Conservation (phyloP, 2,888 invertebrate species). For the Cheiracanthium punctorium region DNA sequence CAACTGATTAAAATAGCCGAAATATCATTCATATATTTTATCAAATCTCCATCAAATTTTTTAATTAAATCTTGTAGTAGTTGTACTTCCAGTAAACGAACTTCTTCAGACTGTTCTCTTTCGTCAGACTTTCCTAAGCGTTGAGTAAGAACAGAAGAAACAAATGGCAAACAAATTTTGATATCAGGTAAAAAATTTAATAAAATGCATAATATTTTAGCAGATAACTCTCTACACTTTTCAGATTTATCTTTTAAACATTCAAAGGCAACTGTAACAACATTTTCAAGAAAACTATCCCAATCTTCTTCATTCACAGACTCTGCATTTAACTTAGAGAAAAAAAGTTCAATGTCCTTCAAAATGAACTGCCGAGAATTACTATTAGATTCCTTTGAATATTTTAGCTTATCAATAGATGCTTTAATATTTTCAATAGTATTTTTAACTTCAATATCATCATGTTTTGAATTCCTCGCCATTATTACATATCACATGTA, state of each 20-base stretch:
- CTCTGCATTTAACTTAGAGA: neutral
- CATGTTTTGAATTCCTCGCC: too few species aligned
- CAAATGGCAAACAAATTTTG: constrained; percentile 85
- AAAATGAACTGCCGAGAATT: constrained; percentile 14
- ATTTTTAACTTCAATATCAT: too few species aligned
- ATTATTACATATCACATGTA: too few species aligned
- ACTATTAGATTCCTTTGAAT: constrained; percentile 4
- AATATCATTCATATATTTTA: constrained; percentile 85
- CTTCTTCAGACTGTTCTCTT: constrained; percentile 86
- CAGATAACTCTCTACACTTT: constrained; percentile 55
- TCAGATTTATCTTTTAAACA: constrained; percentile 35
- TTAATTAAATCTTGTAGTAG: constrained; percentile 83
- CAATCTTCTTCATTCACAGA: neutral
- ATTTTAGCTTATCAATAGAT: constrained; percentile 20
- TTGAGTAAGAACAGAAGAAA: constrained; percentile 85
- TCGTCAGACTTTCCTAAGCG: constrained; percentile 87
- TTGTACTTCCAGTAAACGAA: constrained; percentile 83
- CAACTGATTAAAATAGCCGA: constrained; percentile 84
- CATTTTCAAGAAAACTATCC: neutral
- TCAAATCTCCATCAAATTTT: constrained; percentile 81
- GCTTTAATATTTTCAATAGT: neutral
- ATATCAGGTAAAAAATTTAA: neutral
- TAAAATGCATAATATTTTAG: constrained; percentile 24
- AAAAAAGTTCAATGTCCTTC: constrained; percentile 27
- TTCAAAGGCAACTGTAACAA: constrained; percentile 6